These are phyloP conservation scores for Whitmania pigra DNA, from an alignment of 1,140 invertebrate species.

Conservation along the genomic window DNA sequence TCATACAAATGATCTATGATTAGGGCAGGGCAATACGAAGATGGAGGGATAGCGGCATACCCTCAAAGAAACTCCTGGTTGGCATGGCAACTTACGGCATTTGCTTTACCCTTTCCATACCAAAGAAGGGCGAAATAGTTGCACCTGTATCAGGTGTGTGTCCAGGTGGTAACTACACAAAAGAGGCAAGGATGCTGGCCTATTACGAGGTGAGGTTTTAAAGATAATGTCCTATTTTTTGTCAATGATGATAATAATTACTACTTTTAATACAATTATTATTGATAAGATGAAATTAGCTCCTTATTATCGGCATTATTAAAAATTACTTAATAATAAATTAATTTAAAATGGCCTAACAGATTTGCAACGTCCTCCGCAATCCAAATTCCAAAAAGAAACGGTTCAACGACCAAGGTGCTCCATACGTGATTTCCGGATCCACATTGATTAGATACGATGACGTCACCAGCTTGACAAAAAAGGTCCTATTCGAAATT, in stretches of 20 bases:
- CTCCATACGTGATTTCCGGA: slow-evolving; percentile 61
- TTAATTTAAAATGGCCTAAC: no score
- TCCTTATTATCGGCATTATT: no score
- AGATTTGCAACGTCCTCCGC: slow-evolving; percentile 35
- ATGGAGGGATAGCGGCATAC: neutral
- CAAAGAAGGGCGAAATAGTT: neutral
- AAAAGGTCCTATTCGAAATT: no score
- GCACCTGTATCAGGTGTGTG: neutral
- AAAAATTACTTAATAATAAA: no score
- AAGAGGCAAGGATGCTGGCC: neutral
- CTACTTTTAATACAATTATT: no score
- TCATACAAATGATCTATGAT: neutral
- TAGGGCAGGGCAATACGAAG: neutral
- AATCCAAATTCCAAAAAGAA: slow-evolving; percentile 37
- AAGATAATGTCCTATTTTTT: neutral
- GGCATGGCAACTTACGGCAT: neutral
- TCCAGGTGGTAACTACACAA: neutral
- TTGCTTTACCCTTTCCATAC: neutral
- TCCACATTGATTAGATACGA: slow-evolving; percentile 86
- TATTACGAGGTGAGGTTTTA: neutral
- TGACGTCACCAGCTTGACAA: slow-evolving; percentile 56
- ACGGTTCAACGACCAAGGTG: slow-evolving; percentile 54
- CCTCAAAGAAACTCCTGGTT: neutral
- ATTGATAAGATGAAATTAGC: no score
- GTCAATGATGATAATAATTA: neutral